These are phyloP conservation scores for Tenrec ecaudatus DNA, from an alignment of 2,113 vertebrate genomes.

Conservation along the genomic window DNA sequence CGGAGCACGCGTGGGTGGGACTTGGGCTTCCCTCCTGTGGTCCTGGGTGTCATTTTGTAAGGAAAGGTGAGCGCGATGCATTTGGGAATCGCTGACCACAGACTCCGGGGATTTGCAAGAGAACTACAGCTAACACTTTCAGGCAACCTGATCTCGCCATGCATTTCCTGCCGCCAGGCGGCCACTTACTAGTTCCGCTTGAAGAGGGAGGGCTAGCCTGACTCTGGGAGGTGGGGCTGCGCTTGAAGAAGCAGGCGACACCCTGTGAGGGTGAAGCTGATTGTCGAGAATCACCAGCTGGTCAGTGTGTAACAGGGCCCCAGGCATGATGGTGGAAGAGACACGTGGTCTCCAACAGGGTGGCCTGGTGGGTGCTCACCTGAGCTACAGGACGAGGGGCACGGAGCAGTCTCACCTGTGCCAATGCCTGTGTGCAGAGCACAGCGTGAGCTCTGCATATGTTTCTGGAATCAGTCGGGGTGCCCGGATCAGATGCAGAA, in stretches of 20 bases:
- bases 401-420: not conserved
- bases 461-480: not conserved
- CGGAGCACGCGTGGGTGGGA: not conserved
- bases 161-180: accelerated
- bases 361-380: not conserved
- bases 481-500: not conserved
- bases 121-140: accelerated
- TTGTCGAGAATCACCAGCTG: no score
- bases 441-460: not conserved
- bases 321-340: not conserved
- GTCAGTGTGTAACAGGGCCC: no score
- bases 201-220: not conserved
- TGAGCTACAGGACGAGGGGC: accelerated
- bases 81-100: not conserved
- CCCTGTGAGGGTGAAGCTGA: no score
- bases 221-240: not conserved
- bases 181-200: not conserved
- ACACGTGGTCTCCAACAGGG: not conserved
- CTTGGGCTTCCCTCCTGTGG: not conserved
- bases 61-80: accelerated
- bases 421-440: no score
- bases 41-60: accelerated
- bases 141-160: accelerated
- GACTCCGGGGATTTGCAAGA: not conserved
- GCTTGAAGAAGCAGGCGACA: accelerated